These are phyloP conservation scores for Chrysodeixis includens DNA, from an alignment of 2,888 invertebrate genomes.

Conservation along the genomic window DNA sequence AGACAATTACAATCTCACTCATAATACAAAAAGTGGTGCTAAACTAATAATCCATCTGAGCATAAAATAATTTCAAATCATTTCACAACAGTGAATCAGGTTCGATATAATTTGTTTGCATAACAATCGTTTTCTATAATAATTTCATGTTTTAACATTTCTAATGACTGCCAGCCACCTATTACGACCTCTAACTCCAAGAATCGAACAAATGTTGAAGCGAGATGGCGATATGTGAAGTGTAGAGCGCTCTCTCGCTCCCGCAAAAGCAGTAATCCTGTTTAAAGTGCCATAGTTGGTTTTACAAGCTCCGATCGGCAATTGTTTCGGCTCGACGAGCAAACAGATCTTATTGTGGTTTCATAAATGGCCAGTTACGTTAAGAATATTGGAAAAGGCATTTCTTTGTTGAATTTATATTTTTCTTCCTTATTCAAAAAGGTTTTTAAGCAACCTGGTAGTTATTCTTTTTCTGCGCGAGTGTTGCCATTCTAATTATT, in stretches of 20 bases:
- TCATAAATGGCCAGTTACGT: conserved; percentile 52
- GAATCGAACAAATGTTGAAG: too few relatives aligned
- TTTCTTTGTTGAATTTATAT: conserved; percentile 37
- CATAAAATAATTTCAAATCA: conserved; percentile 45
- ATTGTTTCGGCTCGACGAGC: conserved; percentile 79
- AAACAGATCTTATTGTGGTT: conserved; percentile 79
- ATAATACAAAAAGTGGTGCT: conserved; percentile 16
- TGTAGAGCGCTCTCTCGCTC: too few relatives aligned
- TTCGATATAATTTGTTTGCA: conserved; percentile 60
- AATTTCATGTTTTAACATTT: conserved; percentile 61
- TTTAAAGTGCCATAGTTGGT: too few relatives aligned
- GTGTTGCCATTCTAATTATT: background rate
- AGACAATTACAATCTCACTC: background rate
- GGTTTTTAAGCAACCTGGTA: background rate
- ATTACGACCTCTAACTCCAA: too few relatives aligned
- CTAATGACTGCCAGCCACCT: conserved; percentile 51
- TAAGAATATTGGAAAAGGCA: conserved; percentile 53
- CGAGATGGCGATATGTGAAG: too few relatives aligned
- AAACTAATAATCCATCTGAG: conserved; percentile 38
- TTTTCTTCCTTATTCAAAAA: background rate
- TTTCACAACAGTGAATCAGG: conserved; percentile 53
- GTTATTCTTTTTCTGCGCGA: background rate
- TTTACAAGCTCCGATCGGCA: conserved; percentile 54
- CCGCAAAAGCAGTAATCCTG: too few relatives aligned
- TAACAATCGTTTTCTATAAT: conserved; percentile 61